Base-by-base conservation (phyloP, 1,140 invertebrate genomes). In the Metaphire vulgaris region DNA sequence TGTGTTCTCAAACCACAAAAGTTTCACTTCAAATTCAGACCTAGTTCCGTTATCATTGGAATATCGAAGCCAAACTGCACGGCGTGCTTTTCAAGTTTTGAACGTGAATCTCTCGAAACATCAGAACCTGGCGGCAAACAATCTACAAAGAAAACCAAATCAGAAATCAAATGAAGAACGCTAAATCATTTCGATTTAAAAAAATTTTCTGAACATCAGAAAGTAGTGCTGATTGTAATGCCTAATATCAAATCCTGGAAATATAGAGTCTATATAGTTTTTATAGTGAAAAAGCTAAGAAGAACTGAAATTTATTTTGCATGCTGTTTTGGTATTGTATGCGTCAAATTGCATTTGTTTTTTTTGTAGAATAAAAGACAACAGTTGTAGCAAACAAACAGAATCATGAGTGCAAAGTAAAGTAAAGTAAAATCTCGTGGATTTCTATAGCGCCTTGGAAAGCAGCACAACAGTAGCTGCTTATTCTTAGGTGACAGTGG, bases 41-140 rank as follows among this genome's bases (percentile, higher is more conserved):
- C 69, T 70, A 79, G 66, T 34, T 79, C 79, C 29, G 77, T 78
- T n/a, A 79, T 78, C 34, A 75, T 76, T 33, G 78, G 79, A 31
- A 80, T 79, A 67, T 77, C 71, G 31, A 64, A 66, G 15, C 79
- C 79, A 33, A 76, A 74, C 21, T 21, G 0, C 14, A 68, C 69
- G n/a, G 26, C 71, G 65, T 82, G 70, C 31, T 80, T 76, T 73
- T 56, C 41, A 21, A 12, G 21, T 21, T 56, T 56, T 56, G 21
- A 56, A 21, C 41, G 6, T 56, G 41, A 6, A 56, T 56, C 21
- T 56, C 41, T 21, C 41, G 21, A 56, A 21, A 21, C 41, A 56
- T 56, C 41, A 56, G 41, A 56, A 56, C 41, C 41, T 56, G 41
- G 41, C 6, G 41, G 41, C 21, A 56, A 56, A 56, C 21, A 56